Conservation (phyloP, 2,888 invertebrate genomes). For the Xestia rhomboidea region DNA sequence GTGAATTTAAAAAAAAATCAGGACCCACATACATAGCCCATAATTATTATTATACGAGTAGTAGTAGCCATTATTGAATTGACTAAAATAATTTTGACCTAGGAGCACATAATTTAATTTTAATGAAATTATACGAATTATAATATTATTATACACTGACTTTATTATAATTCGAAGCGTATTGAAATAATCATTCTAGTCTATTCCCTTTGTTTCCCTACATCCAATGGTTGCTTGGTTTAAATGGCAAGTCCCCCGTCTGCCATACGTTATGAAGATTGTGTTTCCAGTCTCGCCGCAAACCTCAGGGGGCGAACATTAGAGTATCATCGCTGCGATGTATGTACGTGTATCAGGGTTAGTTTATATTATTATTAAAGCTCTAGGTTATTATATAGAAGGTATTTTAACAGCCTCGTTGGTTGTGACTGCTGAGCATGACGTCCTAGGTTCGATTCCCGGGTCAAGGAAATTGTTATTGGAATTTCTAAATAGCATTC, state of each 20-base stretch:
- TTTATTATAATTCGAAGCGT: too few species aligned
- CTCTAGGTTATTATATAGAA: background rate
- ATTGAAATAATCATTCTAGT: background rate
- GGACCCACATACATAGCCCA: too few species aligned
- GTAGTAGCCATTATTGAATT: too few species aligned
- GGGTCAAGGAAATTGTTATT: too few species aligned
- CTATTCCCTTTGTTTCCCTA: background rate
- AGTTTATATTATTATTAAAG: conserved; percentile 12
- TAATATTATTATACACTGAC: too few species aligned
- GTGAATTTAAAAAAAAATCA: too few species aligned
- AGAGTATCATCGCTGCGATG: conserved; percentile 24
- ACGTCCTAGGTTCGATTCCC: too few species aligned
- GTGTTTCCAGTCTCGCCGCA: conserved; percentile 46
- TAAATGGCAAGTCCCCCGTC: conserved; percentile 48
- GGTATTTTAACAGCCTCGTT: too few species aligned
- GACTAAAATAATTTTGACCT: background rate
- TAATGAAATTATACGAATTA: background rate
- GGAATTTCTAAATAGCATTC: too few species aligned
- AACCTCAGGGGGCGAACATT: conserved; percentile 32
- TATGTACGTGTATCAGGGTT: conserved; percentile 6
- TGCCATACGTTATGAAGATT: conserved; percentile 60
- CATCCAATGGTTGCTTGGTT: conserved; percentile 14
- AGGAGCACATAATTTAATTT: background rate
- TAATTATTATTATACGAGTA: too few species aligned
- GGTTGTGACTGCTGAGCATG: too few species aligned